Percentiles rank a stretch among this genome's conserved stretches.
phyloP scores from a whole-genome alignment of 2,888 invertebrate species.

The Agrochola lychnidis region DNA sequence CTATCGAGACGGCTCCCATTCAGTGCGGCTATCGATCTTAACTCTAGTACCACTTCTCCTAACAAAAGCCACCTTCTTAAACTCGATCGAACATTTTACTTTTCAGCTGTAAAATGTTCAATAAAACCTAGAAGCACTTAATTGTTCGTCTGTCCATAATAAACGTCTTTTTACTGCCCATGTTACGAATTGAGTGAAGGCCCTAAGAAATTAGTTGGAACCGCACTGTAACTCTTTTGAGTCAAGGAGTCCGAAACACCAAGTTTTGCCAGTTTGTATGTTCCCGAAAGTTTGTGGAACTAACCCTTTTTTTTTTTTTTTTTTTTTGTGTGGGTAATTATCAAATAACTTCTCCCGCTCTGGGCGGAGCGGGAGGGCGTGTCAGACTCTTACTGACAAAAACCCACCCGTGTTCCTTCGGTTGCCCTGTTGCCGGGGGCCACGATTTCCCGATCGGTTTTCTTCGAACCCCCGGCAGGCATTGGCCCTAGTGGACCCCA shows the following conservation, averaged over 20 bases:
- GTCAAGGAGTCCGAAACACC: conserved; percentile 23
- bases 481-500: no score
- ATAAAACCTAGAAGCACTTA: conserved; percentile 26
- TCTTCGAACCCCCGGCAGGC: no score
- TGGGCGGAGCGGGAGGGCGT: no score
- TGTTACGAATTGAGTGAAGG: conserved; percentile 12
- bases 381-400: no score
- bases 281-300: conserved; percentile 34
- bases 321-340: no score
- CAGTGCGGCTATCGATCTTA: conserved; percentile 71
- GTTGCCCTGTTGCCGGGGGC: no score
- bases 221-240: conserved; percentile 25
- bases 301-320: not conserved
- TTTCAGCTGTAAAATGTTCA: conserved; percentile 30
- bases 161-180: conserved; percentile 35
- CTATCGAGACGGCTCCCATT: conserved; percentile 63
- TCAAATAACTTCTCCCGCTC: no score
- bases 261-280: conserved; percentile 14
- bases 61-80: conserved; percentile 63
- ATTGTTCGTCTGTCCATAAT: conserved; percentile 24
- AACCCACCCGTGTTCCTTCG: no score
- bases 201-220: conserved; percentile 22
- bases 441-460: no score
- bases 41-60: conserved; percentile 62
- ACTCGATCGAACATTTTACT: conserved; percentile 40